A percentile compares a stretch with the other conserved stretches of the same genome.
Evolutionary conservation across 2,113 vertebrate genomes (phyloP).

Genomic region (Petromus typicus): DNA sequence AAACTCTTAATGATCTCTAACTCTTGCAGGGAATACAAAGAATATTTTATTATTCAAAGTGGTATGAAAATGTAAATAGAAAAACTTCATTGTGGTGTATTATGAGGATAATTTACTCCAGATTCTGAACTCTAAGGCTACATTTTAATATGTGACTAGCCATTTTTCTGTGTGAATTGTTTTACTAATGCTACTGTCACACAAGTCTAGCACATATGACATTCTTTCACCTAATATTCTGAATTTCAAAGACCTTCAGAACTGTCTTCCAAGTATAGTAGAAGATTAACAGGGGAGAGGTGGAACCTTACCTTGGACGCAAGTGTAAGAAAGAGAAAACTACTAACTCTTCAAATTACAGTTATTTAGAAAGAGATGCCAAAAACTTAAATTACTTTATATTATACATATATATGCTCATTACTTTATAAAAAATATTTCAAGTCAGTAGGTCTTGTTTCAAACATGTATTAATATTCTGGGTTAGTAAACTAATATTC

Average conservation of each 20-base stretch:
- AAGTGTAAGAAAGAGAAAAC: slow-evolving; percentile 26
- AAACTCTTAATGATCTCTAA: slow-evolving; percentile 19
- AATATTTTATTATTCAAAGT: no score
- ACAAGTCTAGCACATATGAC: neutral
- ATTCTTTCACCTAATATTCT: neutral
- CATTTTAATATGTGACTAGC: neutral
- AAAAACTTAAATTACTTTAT: slow-evolving; percentile 42
- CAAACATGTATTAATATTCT: slow-evolving; percentile 7
- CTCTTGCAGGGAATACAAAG: neutral
- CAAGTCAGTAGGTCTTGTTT: neutral
- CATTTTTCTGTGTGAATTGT: neutral
- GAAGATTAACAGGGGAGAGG: neutral
- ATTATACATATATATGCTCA: neutral
- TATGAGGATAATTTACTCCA: neutral
- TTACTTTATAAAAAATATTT: slow-evolving; percentile 52
- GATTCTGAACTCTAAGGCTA: neutral
- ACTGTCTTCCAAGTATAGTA: neutral
- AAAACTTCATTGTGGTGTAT: slow-evolving; percentile 29
- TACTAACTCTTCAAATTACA: neutral
- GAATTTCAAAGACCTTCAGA: slow-evolving; percentile 27
- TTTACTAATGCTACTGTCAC: neutral
- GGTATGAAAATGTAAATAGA: neutral
- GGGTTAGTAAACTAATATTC: slow-evolving; percentile 13
- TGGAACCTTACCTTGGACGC: neutral
- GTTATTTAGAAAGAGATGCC: slow-evolving; percentile 53